Base-by-base conservation (phyloP, 2,113 vertebrate species). In the Campylomormyrus numenius region DNA sequence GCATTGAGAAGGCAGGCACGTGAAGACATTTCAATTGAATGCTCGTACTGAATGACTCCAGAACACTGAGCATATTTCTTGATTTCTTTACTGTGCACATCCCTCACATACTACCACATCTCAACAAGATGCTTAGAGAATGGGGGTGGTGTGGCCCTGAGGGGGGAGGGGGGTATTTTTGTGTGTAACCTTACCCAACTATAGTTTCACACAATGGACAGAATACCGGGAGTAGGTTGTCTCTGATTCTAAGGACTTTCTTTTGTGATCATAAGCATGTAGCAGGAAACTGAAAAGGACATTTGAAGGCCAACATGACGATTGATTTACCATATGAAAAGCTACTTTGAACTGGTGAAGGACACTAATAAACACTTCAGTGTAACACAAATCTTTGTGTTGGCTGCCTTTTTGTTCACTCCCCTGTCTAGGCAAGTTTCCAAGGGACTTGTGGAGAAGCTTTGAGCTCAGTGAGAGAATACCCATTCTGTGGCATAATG, bases 251-350 rank as follows among this genome's bases (percentile, higher is more conserved):
- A 42, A 80, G 74, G 31, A 80, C 74, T 80, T 42, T 5, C 35
- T 39, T 39, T 80, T 80, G 74, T 80, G 74, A 39, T 80, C 74
- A 19, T 42, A 80, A 80, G 45, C 24, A 48, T 85, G 39, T 45
- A 48, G 48, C 83, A 86, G 45, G 24, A 89, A 80, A 39, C 8
- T 8, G 24, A 50, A 24, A 35, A 27, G 74, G 66, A 89, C 88
- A 80, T 66, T 77, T 35, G 66, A 8, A 35, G 62, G 45, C 88
- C 62, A 35, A 80, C 88, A 48, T 27, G 21, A 39, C 11, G 27
- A 89, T 80, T 89, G 80, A 77, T 52, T 89, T 46, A 77, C 21
- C 42, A 89, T 31, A 77, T 80, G 24, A 77, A 70, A 89, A 89
- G 70, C n/a, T 89, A 24, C 62, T 77, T 88, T 45, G 56, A 88